Evolutionary conservation across 2,888 invertebrate species (phyloP).

Genomic region (Hedychridium roseum): DNA sequence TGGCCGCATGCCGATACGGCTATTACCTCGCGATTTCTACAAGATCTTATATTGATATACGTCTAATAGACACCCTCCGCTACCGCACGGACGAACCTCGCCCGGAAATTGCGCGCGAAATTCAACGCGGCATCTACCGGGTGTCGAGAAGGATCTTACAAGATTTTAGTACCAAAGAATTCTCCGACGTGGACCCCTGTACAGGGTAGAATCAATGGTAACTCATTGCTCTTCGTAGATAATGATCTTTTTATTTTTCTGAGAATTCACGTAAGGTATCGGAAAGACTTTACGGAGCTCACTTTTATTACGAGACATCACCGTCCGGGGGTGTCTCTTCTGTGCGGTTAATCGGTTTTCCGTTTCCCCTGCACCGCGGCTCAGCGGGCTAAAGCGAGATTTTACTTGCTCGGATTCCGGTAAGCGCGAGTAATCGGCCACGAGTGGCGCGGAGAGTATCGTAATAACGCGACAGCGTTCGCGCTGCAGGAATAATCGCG

Average conservation of each 20-base stretch:
- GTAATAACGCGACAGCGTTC: constrained; percentile 18
- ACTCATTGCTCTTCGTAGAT: too few species aligned
- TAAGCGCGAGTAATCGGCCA: constrained; percentile 11
- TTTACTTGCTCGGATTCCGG: constrained; percentile 7
- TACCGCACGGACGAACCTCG: constrained; percentile 33
- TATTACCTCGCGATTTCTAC: constrained; percentile 48
- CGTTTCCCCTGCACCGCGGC: too few species aligned
- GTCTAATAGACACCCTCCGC: constrained; percentile 49
- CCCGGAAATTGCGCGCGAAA: constrained; percentile 27
- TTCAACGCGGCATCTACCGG: constrained; percentile 16
- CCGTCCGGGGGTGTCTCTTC: too few species aligned
- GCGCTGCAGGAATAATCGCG: constrained; percentile 13
- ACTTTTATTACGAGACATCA: too few species aligned
- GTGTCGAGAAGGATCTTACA: constrained; percentile 23
- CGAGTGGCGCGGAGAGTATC: constrained; percentile 13
- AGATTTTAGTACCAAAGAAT: too few species aligned
- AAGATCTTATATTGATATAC: constrained; percentile 51
- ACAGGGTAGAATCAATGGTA: too few species aligned
- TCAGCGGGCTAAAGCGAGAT: too few species aligned
- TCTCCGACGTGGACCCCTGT: too few species aligned
- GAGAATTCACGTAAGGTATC: too few species aligned
- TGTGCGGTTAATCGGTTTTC: too few species aligned
- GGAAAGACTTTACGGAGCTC: too few species aligned
- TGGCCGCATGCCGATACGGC: constrained; percentile 47
- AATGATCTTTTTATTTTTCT: too few species aligned